Percentiles rank a stretch among this genome's conserved stretches.
These are phyloP conservation scores for Dendrolimus punctatus DNA, from an alignment of 1,140 invertebrate genomes.

Conservation along the genomic window DNA sequence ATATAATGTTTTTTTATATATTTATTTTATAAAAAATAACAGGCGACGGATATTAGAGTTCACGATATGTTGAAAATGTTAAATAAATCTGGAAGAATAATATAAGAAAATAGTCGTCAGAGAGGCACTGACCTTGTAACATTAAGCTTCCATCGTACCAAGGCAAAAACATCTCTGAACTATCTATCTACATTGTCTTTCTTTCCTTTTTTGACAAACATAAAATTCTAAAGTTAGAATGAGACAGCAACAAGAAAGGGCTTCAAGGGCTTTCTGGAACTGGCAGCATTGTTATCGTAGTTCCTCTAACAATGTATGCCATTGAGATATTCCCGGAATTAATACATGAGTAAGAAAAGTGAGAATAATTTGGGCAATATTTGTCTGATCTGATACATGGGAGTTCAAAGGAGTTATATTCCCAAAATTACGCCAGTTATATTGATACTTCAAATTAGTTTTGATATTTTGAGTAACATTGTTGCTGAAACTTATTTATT, in stretches of 20 bases:
- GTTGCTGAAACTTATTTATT: too few relatives aligned
- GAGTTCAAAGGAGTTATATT: too few relatives aligned
- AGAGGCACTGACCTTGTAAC: background rate
- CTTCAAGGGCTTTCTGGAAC: constrained; percentile 3
- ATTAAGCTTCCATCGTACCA: constrained; percentile 6
- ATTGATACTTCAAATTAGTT: too few relatives aligned
- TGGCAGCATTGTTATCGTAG: constrained; percentile 3
- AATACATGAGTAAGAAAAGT: constrained; percentile 7
- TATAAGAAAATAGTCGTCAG: background rate
- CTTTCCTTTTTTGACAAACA: background rate
- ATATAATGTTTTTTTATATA: too few relatives aligned
- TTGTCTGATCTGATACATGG: background rate
- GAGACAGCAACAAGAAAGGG: constrained; percentile 5
- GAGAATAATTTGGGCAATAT: constrained; percentile 7
- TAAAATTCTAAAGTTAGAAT: constrained; percentile 2
- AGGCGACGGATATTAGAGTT: too few relatives aligned
- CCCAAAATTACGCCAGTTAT: too few relatives aligned
- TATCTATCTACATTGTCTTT: background rate
- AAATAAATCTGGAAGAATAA: constrained; percentile 1
- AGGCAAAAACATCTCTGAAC: constrained; percentile 8
- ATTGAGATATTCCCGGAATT: constrained; percentile 4
- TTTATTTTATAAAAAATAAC: too few relatives aligned
- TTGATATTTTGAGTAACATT: too few relatives aligned
- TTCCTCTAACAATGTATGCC: constrained; percentile 7
- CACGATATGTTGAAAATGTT: background rate